Conservation (phyloP, 2,113 vertebrate species). For the Vidua chalybeata region DNA sequence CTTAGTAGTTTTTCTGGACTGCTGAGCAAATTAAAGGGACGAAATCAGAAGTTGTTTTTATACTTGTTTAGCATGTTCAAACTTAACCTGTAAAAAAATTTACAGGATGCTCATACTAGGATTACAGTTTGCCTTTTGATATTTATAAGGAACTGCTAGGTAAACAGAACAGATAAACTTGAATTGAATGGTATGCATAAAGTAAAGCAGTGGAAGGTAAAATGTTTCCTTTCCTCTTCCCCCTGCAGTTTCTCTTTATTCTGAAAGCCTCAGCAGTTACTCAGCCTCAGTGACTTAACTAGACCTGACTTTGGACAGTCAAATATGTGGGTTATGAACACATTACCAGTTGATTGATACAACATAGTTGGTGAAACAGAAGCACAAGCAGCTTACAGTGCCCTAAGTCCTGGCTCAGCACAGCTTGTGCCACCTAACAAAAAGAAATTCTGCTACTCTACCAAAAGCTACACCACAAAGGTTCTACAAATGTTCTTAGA, state of each 20-base stretch:
- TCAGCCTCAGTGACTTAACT: neutral
- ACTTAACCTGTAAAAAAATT: neutral
- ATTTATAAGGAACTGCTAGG: neutral
- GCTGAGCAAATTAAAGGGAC: neutral
- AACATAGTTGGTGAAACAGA: neutral
- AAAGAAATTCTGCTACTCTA: neutral
- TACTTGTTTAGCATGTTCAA: neutral
- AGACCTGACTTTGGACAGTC: neutral
- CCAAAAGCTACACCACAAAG: neutral
- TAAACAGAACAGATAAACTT: neutral
- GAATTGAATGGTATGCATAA: neutral
- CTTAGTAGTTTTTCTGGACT: neutral
- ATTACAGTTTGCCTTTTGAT: neutral
- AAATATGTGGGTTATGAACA: neutral
- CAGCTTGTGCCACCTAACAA: neutral
- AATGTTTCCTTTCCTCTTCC: neutral
- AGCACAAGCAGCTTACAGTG: neutral
- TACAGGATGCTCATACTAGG: neutral
- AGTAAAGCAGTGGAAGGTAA: neutral
- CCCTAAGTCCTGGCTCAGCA: neutral
- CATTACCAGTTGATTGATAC: neutral
- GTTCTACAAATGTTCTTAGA: neutral
- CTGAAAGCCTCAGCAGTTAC: neutral
- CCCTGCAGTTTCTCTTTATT: neutral
- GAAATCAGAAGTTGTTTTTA: neutral